These are phyloP conservation scores for Limenitis arthemis DNA, from an alignment of 2,888 invertebrate species.

Conservation along the genomic window DNA sequence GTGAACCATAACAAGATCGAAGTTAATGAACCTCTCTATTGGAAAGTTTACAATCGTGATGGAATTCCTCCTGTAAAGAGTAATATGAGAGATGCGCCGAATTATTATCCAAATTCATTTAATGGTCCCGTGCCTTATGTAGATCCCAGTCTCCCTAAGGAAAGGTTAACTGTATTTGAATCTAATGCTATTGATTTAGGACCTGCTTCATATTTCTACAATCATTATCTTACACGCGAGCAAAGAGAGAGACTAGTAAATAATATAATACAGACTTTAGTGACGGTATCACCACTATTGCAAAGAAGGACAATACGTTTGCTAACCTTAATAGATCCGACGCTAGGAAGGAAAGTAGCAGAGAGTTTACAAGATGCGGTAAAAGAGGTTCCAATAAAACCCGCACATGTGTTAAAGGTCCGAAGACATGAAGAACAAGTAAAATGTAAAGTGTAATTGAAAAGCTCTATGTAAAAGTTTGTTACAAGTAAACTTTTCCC, in stretches of 20 bases:
- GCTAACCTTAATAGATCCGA: constrained; percentile 81
- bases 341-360: constrained; percentile 72
- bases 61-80: constrained; percentile 77
- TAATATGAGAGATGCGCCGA: constrained; percentile 90
- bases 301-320: constrained; percentile 83
- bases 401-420: constrained; percentile 3
- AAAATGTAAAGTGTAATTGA: background rate
- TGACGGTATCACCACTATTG: constrained; percentile 58
- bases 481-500: background rate
- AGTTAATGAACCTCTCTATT: constrained; percentile 43
- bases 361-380: constrained; percentile 8
- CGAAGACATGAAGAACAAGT: background rate
- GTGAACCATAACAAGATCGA: constrained; percentile 42
- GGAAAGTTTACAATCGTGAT: constrained; percentile 42
- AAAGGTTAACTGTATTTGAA: constrained; percentile 31
- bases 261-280: constrained; percentile 23
- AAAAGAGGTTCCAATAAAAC: constrained; percentile 5
- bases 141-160: constrained; percentile 41
- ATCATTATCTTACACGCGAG: constrained; percentile 36
- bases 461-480: background rate
- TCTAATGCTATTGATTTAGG: constrained; percentile 38
- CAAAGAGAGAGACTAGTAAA: constrained; percentile 27
- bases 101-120: constrained; percentile 96
- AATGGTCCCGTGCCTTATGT: constrained; percentile 81
- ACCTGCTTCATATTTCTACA: constrained; percentile 83